These are phyloP conservation scores for Papilio polytes DNA, from an alignment of 1,140 invertebrate genomes.

Conservation along the genomic window DNA sequence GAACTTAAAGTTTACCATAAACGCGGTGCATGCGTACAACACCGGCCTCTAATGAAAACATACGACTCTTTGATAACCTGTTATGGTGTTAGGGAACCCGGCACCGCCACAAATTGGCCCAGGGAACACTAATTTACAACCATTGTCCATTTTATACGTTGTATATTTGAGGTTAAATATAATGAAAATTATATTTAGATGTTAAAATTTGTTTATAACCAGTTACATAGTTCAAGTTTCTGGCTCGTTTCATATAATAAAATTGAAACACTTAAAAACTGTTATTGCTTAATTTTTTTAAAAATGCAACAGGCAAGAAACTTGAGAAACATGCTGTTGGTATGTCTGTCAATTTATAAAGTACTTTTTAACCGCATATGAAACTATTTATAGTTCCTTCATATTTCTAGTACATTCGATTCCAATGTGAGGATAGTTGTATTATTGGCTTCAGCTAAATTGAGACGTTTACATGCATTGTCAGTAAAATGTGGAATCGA, in stretches of 20 bases:
- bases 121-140: conserved; percentile 58
- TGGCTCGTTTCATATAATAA: too few relatives aligned
- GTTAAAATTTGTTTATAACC: background rate
- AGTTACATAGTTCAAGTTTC: too few relatives aligned
- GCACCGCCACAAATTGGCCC: conserved; percentile 65
- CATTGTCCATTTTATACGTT: conserved; percentile 58
- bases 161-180: conserved; percentile 11
- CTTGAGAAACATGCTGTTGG: too few relatives aligned
- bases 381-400: background rate
- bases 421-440: conserved; percentile 18
- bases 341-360: too few relatives aligned
- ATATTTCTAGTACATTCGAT: conserved; percentile 12
- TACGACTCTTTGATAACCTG: conserved; percentile 79
- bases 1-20: conserved; percentile 37
- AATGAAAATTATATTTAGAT: conserved; percentile 18
- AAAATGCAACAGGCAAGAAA: too few relatives aligned
- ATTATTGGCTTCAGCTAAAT: conserved; percentile 53
- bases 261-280: too few relatives aligned
- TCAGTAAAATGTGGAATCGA: conserved; percentile 71
- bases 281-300: too few relatives aligned
- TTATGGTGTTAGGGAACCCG: conserved; percentile 66
- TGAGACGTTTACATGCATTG: conserved; percentile 78
- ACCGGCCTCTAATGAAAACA: conserved; percentile 72
- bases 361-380: background rate
- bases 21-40: conserved; percentile 41